Base-by-base conservation (phyloP, 1,140 invertebrate genomes). In the Heliconius congener region DNA sequence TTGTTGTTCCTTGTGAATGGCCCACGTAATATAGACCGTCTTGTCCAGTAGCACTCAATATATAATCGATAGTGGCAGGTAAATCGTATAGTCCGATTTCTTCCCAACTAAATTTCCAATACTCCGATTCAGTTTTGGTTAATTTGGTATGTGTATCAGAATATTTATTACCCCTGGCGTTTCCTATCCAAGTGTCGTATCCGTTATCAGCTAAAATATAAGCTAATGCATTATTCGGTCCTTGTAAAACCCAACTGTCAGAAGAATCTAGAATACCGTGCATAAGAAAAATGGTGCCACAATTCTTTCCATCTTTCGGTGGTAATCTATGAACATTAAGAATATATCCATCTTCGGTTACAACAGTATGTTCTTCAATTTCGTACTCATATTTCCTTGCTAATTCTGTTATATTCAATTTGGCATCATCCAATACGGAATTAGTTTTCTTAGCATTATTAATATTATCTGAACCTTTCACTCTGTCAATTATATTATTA, bases 181-280 rank as follows among this genome's bases (percentile, higher is more conserved):
- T 98, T 4, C 95, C 96, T 90, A 98, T 90, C 97, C 97, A 97
- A 8, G 97, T 96, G 84, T 97, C 97, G 77, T 95, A 97, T 9
- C 96, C 96, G 78, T 93, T 85, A 79, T 97, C 90, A 0, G 88
- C 90, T 34, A 94, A 72, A n/a, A 91, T 81, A 70, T 90, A 92
- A 8, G 90, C 96, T 94, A 90, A 80, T 83, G 93, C 92, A 74
- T 94, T 94, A 39, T 94, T 83, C 0, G 95, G 95, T 18, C 95
- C 94, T 87, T 95, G 95, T 16, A 96, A 82, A 13, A 96, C 81
- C 94, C 95, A 97, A 86, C 96, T 95, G 11, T 96, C 93, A 0
- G 96, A 95, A 23, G 95, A 95, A n/a, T 95, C 95, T 5, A 96
- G 78, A 3, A 97, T 86, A 8, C 96, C 97, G 80, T 97, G 97